These are phyloP conservation scores for Gnathonemus longibarbis DNA, from an alignment of 2,113 vertebrate genomes.

Conservation along the genomic window DNA sequence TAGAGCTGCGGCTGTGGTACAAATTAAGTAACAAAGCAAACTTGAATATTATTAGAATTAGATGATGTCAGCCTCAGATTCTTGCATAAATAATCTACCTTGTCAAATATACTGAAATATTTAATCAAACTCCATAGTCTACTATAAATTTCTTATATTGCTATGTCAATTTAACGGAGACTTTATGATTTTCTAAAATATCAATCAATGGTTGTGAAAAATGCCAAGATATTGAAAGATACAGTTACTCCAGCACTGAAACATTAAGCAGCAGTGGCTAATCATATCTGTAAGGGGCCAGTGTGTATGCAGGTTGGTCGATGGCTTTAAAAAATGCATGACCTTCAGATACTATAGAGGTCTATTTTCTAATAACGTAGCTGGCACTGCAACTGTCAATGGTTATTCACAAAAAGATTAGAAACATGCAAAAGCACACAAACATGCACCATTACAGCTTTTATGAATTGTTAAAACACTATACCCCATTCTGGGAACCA, in stretches of 20 bases:
- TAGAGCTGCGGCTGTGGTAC: neutral
- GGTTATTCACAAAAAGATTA: conserved; percentile 1
- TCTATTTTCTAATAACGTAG: conserved; percentile 55
- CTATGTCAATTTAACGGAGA: conserved; percentile 37
- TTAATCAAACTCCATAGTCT: neutral
- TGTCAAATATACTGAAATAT: neutral
- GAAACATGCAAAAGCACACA: neutral
- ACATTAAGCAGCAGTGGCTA: conserved; percentile 48
- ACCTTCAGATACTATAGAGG: conserved; percentile 55
- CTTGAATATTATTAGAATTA: neutral
- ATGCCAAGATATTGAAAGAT: conserved; percentile 59
- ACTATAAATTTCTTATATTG: neutral
- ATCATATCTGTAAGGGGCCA: neutral
- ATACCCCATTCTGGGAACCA: neutral
- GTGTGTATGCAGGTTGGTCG: conserved; percentile 33
- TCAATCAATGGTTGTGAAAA: conserved; percentile 49
- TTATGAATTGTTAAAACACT: neutral
- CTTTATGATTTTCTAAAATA: conserved; percentile 39
- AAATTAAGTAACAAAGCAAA: neutral
- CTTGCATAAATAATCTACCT: neutral
- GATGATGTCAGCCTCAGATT: neutral
- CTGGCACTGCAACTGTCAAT: conserved; percentile 19
- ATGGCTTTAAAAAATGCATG: too few relatives aligned
- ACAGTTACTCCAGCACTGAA: conserved; percentile 52
- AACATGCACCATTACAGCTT: neutral